Percentiles rank a stretch among this genome's conserved stretches.
These are phyloP conservation scores for Heliconius hermathena DNA, from an alignment of 1,140 invertebrate species.

Conservation along the genomic window DNA sequence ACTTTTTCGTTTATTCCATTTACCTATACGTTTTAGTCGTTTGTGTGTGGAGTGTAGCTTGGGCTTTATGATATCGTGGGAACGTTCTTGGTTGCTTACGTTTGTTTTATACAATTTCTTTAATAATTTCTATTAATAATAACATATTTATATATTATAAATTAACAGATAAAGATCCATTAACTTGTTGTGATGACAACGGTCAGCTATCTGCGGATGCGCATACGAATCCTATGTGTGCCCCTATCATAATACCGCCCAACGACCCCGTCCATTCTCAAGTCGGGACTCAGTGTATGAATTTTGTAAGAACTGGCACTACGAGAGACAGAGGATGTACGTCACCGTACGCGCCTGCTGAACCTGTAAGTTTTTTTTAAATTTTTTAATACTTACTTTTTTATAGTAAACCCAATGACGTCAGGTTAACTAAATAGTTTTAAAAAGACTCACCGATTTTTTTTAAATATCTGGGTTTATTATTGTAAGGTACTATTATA, in stretches of 20 bases:
- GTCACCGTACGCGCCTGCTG: conserved; percentile 84
- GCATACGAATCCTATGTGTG: conserved; percentile 85
- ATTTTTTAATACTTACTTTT: background rate
- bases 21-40: no score
- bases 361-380: conserved; percentile 83
- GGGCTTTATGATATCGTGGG: no score
- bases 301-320: conserved; percentile 91
- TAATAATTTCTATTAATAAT: background rate
- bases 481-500: no score
- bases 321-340: conserved; percentile 87
- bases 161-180: conserved; percentile 84
- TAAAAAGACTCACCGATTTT: no score
- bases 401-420: background rate
- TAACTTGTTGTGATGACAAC: conserved; percentile 86
- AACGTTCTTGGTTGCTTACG: no score
- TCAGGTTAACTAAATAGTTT: background rate
- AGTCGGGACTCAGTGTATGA: conserved; percentile 89
- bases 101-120: no score
- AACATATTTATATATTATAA: conserved; percentile 6
- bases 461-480: background rate
- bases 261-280: conserved; percentile 91
- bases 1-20: no score
- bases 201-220: conserved; percentile 83
- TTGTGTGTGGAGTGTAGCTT: no score
- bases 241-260: conserved; percentile 91